Evolutionary conservation across 1,140 invertebrate genomes (phyloP).

Genomic region (Drosophila ohnishii): DNA sequence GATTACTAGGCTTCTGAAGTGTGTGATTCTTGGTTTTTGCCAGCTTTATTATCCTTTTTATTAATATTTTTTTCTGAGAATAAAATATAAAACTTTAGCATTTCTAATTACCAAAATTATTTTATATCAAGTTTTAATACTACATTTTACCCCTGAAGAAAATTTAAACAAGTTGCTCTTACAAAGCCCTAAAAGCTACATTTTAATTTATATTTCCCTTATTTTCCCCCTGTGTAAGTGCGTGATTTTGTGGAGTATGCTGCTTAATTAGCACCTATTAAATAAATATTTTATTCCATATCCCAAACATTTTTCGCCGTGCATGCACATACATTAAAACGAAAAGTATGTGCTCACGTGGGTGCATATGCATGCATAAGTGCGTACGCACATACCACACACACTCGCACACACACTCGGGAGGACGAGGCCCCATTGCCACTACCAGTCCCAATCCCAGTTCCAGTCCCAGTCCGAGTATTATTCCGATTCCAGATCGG

Average conservation of each 20-base stretch:
- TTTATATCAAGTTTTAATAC: neutral
- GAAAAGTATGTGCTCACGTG: constrained; percentile 24
- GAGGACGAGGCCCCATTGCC: neutral
- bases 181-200: too few species aligned
- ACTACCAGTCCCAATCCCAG: constrained; percentile 4
- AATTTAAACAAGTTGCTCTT: neutral
- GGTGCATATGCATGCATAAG: constrained; percentile 36
- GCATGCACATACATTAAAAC: constrained; percentile 25
- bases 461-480: constrained; percentile 9
- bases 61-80: too few species aligned
- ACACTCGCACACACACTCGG: constrained; percentile 25
- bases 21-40: too few species aligned
- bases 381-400: constrained; percentile 40
- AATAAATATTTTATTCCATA: constrained; percentile 41
- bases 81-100: too few species aligned
- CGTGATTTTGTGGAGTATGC: constrained; percentile 31
- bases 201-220: neutral
- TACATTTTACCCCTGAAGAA: neutral
- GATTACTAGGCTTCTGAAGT: neutral
- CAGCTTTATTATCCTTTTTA: too few species aligned
- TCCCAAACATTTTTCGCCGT: constrained; percentile 15
- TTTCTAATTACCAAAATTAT: neutral
- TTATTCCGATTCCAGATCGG: constrained; percentile 32
- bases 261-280: constrained; percentile 37
- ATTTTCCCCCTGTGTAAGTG: constrained; percentile 17